Base-by-base conservation (phyloP, 2,113 vertebrate species). In the Todiramphus chloris region DNA sequence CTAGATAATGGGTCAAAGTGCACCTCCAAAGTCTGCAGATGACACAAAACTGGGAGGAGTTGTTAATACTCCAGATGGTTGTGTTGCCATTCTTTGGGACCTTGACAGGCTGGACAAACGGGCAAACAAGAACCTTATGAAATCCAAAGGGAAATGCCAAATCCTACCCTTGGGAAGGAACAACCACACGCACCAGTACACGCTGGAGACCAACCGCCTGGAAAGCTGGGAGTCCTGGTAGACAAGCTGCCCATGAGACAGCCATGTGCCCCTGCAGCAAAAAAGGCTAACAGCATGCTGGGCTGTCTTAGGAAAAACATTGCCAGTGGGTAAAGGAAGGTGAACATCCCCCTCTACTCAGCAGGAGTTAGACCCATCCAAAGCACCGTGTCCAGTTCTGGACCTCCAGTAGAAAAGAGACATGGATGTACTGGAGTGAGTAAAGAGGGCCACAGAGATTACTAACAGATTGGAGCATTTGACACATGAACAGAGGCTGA, bases 81-180 rank as follows among this genome's bases (percentile, higher is more conserved):
- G 13, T 4, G 10, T 4, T 51, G 64, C 41, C 41, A 7, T 43
- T 67, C 53, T 11, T 1, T 50, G 0, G 0, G n/a, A 56, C 30
- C 62, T 73, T 58, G 46, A 7, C 6, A 63, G 28, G 37, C 13
- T 64, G 46, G 33, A 86, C 41, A 75, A 86, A 58, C 0, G 2
- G 37, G 17, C n/a, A 92, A 43, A 53, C 10, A 56, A 39, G 17
- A 80, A 89, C 3, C 10, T 63, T 27, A 51, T 2, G 16, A 62
- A 85, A 44, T 13, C 44, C 84, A 50, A 43, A 19, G 16, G 3
- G 50, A 58, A 83, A 87, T 1, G 3, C 3, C 15, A 76, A 67
- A 43, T 27, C 28, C 50, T 74, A 16, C 19, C 27, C 18, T 23
- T 39, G 12, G 17, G 35, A 60, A 82, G 30, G 33, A 72, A 60